Percentiles rank a stretch among this genome's conserved stretches.
These are phyloP conservation scores for Clostera curtula DNA, from an alignment of 2,888 invertebrate genomes.

Conservation along the genomic window DNA sequence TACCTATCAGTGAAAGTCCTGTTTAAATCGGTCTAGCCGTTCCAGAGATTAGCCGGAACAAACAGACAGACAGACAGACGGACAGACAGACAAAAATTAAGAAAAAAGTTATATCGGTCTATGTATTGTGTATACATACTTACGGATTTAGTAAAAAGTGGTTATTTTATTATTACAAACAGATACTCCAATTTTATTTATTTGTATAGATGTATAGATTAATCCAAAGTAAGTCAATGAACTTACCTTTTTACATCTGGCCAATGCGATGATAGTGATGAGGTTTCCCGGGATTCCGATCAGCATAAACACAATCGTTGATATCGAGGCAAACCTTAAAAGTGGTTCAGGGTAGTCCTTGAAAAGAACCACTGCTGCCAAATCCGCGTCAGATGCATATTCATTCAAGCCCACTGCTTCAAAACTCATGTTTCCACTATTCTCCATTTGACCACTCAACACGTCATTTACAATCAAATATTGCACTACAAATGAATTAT, in stretches of 20 bases:
- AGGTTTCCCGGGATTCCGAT: conserved; percentile 87
- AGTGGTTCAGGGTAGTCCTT: conserved; percentile 79
- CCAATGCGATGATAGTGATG: conserved; percentile 83
- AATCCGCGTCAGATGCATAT: conserved; percentile 34
- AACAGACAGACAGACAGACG: too few species aligned
- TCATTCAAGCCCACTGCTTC: conserved; percentile 24
- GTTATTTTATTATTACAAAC: too few species aligned
- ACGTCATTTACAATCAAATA: conserved; percentile 29
- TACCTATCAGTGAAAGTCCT: too few species aligned
- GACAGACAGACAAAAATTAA: too few species aligned
- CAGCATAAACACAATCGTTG: conserved; percentile 83
- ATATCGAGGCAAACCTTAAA: conserved; percentile 79
- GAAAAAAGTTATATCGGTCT: too few species aligned
- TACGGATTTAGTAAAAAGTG: too few species aligned
- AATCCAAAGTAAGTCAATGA: conserved; percentile 2
- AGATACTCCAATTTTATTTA: too few species aligned
- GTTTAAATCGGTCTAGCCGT: too few species aligned
- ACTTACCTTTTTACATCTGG: conserved; percentile 83
- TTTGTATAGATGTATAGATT: conserved; percentile 3
- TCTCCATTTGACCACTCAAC: conserved; percentile 6
- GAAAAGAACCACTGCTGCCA: conserved; percentile 72
- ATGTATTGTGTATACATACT: too few species aligned
- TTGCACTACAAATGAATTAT: conserved; percentile 42
- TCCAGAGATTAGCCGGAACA: too few species aligned
- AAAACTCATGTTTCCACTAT: conserved; percentile 7